These are phyloP conservation scores for Albula goreensis DNA, from an alignment of 2,113 vertebrate genomes.

Conservation along the genomic window DNA sequence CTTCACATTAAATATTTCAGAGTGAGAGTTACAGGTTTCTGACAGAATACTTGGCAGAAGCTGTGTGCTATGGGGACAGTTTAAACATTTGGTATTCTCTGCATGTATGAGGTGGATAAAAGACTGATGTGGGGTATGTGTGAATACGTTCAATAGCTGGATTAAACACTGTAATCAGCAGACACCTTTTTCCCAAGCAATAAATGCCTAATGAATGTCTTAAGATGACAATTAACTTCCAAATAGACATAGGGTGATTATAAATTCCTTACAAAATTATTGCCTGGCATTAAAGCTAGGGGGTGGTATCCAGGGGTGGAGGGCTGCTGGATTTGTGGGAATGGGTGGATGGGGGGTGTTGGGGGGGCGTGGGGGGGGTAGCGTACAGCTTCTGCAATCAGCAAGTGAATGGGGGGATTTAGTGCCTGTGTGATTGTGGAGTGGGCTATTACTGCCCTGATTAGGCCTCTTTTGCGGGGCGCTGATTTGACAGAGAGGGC, in stretches of 20 bases:
- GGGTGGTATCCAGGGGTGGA: constrained; percentile 64
- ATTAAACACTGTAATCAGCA: constrained; percentile 62
- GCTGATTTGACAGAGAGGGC: constrained; percentile 86
- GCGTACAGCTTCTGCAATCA: constrained; percentile 89
- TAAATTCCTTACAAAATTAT: constrained; percentile 93
- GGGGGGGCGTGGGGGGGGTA: constrained; percentile 52
- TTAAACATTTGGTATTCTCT: constrained; percentile 6
- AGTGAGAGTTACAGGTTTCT: constrained; percentile 6
- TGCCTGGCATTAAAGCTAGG: constrained; percentile 83
- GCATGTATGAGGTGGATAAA: constrained; percentile 10
- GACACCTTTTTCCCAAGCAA: constrained; percentile 47
- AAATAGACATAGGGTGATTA: constrained; percentile 85
- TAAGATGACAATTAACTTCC: constrained; percentile 87
- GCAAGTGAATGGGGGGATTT: constrained; percentile 89
- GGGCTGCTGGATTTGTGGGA: constrained; percentile 75
- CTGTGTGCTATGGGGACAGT: not conserved
- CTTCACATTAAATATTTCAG: not conserved
- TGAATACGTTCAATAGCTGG: constrained; percentile 27
- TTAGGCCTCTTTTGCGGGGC: constrained; percentile 82
- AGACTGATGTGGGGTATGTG: not conserved
- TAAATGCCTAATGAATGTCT: constrained; percentile 55
- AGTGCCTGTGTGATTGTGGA: constrained; percentile 98
- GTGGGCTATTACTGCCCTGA: constrained; percentile 96
- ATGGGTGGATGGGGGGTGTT: constrained; percentile 42
- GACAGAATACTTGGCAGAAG: not conserved